Evolutionary conservation across 2,888 invertebrate species (phyloP), one percentile per base, ranked within the genome.

Genomic region (Apamea sordens): DNA sequence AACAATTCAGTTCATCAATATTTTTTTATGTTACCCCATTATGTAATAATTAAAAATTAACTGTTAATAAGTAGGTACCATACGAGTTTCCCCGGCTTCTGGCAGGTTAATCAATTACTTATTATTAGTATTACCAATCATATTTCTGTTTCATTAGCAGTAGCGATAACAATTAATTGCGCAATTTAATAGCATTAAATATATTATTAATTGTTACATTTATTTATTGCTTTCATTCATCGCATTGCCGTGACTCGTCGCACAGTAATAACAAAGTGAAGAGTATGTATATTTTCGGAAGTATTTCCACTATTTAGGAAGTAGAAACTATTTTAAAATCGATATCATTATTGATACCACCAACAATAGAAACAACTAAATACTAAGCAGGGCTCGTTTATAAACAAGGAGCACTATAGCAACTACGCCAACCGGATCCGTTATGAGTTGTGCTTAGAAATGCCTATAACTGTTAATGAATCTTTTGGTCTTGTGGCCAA

Each of bases 221-320:
- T 41, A 67, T 28, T 76, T 53, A 83, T 77, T 83, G 77, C 32
- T 68, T 28, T 11, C 24, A 28, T 15, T 80, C n/a, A 36, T 59
- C n/a, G 8, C 50, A 67, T 53, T 61, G 41, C 21, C 56, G 4
- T 18, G 44, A 28, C 24, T 28, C 18, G 13, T 41, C 13, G 28
- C 18, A 73, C 21, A 24, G 21, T 53, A n/a, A 10, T n/a, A 76
- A 56, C 21, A 56, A 32, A 61, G 10, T 82, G 0, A 53, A 79
- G 41, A 15, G 41, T 32, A n/a, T n/a, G 18, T 73, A 24, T 80
- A 59, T 61, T 36, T 47, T 21, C 15, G 18, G 15, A n/a, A 70
- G 6, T 71, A 24, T 44, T 63, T 8, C 28, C 76, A 41, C 21
- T 21, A 18, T 28, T 68, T 10, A 50, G 44, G 44, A 24, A 68